These are phyloP conservation scores for Carterocephalus palaemon DNA, from an alignment of 2,888 invertebrate genomes.

Conservation along the genomic window DNA sequence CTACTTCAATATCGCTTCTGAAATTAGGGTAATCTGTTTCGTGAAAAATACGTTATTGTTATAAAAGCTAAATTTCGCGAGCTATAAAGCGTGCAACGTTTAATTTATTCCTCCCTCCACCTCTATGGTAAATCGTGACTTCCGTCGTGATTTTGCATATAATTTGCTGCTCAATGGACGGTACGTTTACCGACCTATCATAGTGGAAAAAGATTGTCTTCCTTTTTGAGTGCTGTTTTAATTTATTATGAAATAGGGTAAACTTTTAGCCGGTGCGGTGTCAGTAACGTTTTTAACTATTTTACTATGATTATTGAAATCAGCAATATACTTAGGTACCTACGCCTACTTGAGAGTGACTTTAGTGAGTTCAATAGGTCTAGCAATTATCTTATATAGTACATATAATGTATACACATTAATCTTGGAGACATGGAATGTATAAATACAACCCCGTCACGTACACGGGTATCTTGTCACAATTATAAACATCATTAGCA, in stretches of 20 bases:
- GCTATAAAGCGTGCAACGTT: constrained; percentile 50
- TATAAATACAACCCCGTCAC: too few relatives aligned
- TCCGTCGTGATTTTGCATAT: constrained; percentile 73
- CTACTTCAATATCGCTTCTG: constrained; percentile 60
- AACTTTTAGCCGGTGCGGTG: constrained; percentile 1
- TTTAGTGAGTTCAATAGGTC: too few relatives aligned
- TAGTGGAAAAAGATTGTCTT: constrained; percentile 21
- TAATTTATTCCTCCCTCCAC: constrained; percentile 60
- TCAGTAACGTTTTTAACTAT: too few relatives aligned
- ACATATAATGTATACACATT: too few relatives aligned
- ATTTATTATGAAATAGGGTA: constrained; percentile 30
- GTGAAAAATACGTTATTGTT: constrained; percentile 43
- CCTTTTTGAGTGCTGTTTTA: constrained; percentile 30
- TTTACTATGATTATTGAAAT: too few relatives aligned
- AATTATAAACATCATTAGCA: too few relatives aligned
- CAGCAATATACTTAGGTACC: too few relatives aligned
- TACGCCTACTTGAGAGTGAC: too few relatives aligned
- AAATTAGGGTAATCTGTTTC: constrained; percentile 57
- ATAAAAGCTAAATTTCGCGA: constrained; percentile 49
- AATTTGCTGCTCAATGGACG: constrained; percentile 71
- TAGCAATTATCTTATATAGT: too few relatives aligned
- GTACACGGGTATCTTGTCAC: too few relatives aligned
- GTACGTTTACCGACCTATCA: constrained; percentile 38
- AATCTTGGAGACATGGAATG: too few relatives aligned
- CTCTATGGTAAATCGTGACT: constrained; percentile 54